Conservation (phyloP, 2,888 invertebrate species). For the Tipula unca region DNA sequence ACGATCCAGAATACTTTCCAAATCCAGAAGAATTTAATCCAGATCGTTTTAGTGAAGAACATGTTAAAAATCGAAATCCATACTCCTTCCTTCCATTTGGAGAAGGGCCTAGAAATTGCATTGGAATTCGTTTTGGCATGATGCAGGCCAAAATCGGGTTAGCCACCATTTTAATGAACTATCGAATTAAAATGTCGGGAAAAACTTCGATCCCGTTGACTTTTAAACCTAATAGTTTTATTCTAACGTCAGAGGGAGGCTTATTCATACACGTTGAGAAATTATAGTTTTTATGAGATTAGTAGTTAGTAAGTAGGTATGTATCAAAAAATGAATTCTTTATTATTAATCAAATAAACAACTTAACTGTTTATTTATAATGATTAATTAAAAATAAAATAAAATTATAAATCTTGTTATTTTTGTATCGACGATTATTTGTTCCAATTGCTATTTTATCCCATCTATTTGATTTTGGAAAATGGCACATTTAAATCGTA, state of each 20-base stretch:
- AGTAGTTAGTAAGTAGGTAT: no score
- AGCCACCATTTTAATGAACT: constrained; percentile 22
- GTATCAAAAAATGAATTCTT: no score
- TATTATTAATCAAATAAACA: no score
- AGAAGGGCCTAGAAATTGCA: constrained; percentile 40
- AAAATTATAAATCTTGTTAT: no score
- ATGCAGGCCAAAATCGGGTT: constrained; percentile 29
- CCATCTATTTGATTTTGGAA: no score
- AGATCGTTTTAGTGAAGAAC: constrained; percentile 49
- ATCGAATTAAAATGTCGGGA: constrained; percentile 17
- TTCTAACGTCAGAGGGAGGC: constrained; percentile 16
- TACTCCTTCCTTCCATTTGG: constrained; percentile 41
- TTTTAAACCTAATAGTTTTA: background rate
- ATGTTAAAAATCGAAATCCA: constrained; percentile 41
- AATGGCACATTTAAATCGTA: no score
- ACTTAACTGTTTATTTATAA: no score
- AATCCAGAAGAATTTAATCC: constrained; percentile 55
- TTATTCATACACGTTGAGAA: constrained; percentile 16
- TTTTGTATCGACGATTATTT: no score
- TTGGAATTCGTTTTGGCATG: constrained; percentile 38
- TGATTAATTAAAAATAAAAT: no score
- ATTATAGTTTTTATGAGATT: background rate
- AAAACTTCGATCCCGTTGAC: constrained; percentile 18
- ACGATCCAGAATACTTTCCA: constrained; percentile 50
- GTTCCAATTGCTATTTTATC: no score